Conservation (phyloP, 1,140 invertebrate species). For the Glossosoma conforme region DNA sequence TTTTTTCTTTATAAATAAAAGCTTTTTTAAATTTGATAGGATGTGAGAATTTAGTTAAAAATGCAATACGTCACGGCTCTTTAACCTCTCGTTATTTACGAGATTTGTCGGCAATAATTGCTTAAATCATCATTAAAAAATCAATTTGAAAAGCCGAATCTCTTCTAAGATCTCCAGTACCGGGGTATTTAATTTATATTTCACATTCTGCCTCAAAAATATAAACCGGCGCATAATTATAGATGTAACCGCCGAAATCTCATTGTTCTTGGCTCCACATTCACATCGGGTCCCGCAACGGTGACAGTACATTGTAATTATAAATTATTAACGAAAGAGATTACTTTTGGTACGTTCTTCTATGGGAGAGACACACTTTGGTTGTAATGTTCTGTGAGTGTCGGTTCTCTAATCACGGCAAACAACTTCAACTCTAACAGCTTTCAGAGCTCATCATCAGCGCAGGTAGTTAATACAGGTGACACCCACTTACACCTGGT, state of each 20-base stretch:
- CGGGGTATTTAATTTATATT: slow-evolving; percentile 4
- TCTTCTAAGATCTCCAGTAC: too few relatives aligned
- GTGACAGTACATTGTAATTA: slow-evolving; percentile 24
- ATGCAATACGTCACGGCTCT: too few relatives aligned
- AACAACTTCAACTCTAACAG: background rate
- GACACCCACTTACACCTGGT: background rate
- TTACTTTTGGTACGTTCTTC: slow-evolving; percentile 16
- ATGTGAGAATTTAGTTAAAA: too few relatives aligned
- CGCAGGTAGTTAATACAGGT: background rate
- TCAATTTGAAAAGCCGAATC: too few relatives aligned
- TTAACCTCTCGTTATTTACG: too few relatives aligned
- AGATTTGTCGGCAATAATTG: too few relatives aligned
- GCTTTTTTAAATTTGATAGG: too few relatives aligned
- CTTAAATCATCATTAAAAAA: too few relatives aligned
- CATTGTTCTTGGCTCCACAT: slow-evolving; percentile 22
- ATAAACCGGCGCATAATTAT: slow-evolving; percentile 11
- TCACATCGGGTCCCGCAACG: slow-evolving; percentile 15
- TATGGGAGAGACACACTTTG: slow-evolving; percentile 19
- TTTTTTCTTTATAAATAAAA: too few relatives aligned
- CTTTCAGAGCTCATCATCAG: slow-evolving; percentile 1
- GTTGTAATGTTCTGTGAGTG: slow-evolving; percentile 10
- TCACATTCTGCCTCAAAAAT: background rate
- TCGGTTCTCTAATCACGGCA: background rate
- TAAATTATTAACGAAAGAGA: slow-evolving; percentile 25
- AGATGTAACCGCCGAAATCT: slow-evolving; percentile 17